Base-by-base conservation (phyloP, 2,797 vertebrate genomes). In the Miichthys miiuy region DNA sequence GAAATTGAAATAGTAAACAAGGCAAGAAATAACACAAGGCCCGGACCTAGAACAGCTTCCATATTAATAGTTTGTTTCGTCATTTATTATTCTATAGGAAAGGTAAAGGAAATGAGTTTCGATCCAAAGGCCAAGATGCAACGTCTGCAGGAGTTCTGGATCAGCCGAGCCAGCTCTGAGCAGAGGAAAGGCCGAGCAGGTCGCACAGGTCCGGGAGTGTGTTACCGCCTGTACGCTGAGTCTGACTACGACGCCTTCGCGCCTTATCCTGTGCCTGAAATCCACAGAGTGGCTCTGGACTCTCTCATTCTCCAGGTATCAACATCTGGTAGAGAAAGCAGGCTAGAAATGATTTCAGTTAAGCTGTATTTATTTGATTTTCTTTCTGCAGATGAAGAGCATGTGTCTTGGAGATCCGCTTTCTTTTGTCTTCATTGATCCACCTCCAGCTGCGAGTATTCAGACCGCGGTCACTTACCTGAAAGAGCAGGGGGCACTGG, bases 31-130 rank as follows among this genome's bases (percentile, higher is more conserved):
- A 20, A 71, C 23, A 34, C 27, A 12, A 23, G 30, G 3, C 41
- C 16, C 44, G 17, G 12, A 46, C 13, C 2, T 46, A 52, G 3
- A 79, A 14, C 20, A 55, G 21, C 12, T 64, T 5, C 2, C 20
- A 41, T 52, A 46, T 58, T 2, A 66, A 65, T 5, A 0, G 1
- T 10, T 41, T 10, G 1, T 48, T 57, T 68, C 67, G 30, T 68
- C 58, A 0, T 71, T 42, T 55, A 1, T 78, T 41, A 7, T 66
- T 55, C 78, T 21, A 1, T 56, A 99, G 97, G 98, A 27, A 99
- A 98, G 79, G 98, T 99, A 48, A 99, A 99, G 85, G 98, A 99
- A 89, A 97, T 99, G 96, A 98, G 96, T 84, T 97, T 97, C 0
- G 97, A 99, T 82, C 95, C 97, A 0, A 97, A 97, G 82, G 96